Conservation (phyloP, 2,888 invertebrate genomes). For the Rhogogaster chlorosoma region DNA sequence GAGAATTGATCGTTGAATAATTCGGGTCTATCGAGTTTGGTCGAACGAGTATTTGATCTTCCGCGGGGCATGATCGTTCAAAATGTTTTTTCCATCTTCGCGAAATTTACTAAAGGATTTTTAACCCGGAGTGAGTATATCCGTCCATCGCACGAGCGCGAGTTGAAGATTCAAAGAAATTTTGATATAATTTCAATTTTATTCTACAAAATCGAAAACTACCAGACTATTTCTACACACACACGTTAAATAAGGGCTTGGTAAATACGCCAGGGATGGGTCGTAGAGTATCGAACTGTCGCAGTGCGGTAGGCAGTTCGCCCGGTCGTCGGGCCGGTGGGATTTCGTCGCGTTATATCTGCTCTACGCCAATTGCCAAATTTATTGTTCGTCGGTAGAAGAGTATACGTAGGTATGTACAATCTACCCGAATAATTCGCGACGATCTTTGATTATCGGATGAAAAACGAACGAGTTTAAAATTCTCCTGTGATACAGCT, state of each 20-base stretch:
- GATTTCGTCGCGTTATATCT: neutral
- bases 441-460: constrained; percentile 19
- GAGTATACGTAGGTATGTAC: neutral
- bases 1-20: constrained; percentile 46
- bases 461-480: constrained; percentile 12
- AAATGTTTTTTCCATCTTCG: neutral
- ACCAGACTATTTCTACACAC: neutral
- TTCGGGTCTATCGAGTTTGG: constrained; percentile 25
- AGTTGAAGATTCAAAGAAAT: neutral
- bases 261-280: constrained; percentile 60
- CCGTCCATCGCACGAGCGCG: neutral
- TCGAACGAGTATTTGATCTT: constrained; percentile 32
- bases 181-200: neutral
- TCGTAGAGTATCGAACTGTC: constrained; percentile 72
- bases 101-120: neutral
- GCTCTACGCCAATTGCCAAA: constrained; percentile 13
- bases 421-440: neutral
- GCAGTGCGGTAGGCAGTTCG: constrained; percentile 71
- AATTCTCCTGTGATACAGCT: neutral
- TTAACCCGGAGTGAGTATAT: neutral
- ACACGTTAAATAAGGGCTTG: constrained; percentile 31
- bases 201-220: neutral
- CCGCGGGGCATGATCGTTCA: constrained; percentile 12
- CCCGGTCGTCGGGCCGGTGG: constrained; percentile 11
- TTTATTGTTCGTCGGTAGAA: neutral